Percentiles rank a stretch among this genome's conserved stretches.
These are phyloP conservation scores for Holothuria scabra DNA, from an alignment of 53 echinoderm and acorn worm species.

Conservation along the genomic window DNA sequence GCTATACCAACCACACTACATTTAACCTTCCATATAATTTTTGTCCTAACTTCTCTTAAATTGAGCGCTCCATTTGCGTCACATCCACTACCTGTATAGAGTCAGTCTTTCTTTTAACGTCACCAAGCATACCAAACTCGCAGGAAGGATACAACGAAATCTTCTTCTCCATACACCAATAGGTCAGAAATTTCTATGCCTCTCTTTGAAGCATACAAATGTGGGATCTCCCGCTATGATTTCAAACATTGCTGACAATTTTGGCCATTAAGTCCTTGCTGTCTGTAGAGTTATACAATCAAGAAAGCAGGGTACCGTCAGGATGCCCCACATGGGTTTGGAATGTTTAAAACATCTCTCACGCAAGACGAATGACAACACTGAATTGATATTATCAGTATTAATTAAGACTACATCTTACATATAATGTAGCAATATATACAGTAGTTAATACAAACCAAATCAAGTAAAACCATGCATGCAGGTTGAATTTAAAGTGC, in stretches of 20 bases:
- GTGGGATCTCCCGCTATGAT: constrained; percentile 42
- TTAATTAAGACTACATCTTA: too few relatives aligned
- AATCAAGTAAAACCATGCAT: too few relatives aligned
- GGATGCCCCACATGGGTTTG: constrained; percentile 37
- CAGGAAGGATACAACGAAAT: constrained; percentile 25
- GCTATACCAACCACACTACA: too few relatives aligned
- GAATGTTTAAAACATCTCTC: constrained; percentile 30
- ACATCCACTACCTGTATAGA: too few relatives aligned
- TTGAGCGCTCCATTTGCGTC: too few relatives aligned
- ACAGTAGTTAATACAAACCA: too few relatives aligned
- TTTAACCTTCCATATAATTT: too few relatives aligned
- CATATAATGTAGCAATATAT: too few relatives aligned
- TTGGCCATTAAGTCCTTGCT: constrained; percentile 32
- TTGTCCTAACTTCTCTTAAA: too few relatives aligned
- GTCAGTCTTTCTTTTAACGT: not conserved
- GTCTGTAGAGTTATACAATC: constrained; percentile 15
- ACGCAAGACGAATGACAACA: constrained; percentile 19
- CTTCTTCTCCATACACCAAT: not conserved
- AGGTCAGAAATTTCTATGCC: not conserved
- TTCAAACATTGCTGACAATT: constrained; percentile 47
- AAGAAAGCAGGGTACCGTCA: not conserved
- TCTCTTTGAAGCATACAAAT: not conserved
- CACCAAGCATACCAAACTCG: constrained; percentile 23
- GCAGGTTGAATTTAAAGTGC: too few relatives aligned
- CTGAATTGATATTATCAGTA: constrained; percentile 23